A percentile compares a stretch with the other conserved stretches of the same genome.
These are phyloP conservation scores for Pammene aurita DNA, from an alignment of 2,888 invertebrate genomes.

Conservation along the genomic window DNA sequence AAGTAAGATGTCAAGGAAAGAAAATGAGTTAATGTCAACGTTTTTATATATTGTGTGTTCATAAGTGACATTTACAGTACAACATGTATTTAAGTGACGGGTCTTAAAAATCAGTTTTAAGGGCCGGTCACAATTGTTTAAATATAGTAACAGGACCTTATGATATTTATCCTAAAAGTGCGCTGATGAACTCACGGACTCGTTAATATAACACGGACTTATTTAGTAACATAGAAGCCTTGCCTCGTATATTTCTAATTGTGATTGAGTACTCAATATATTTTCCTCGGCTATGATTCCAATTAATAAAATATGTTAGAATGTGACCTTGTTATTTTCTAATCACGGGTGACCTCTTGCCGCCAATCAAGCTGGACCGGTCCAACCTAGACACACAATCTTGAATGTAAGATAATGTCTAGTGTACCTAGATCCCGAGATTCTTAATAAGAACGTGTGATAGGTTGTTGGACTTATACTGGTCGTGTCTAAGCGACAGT, in stretches of 20 bases:
- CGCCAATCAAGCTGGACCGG: slow-evolving; percentile 46
- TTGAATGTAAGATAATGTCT: background rate
- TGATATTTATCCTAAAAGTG: too few species aligned
- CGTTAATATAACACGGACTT: too few species aligned
- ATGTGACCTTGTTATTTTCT: slow-evolving; percentile 45
- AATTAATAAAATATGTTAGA: slow-evolving; percentile 11
- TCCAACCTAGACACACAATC: background rate
- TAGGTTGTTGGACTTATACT: background rate
- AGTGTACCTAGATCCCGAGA: background rate
- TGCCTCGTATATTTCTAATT: background rate
- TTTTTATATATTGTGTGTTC: background rate
- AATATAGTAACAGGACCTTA: too few species aligned
- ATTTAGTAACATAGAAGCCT: background rate
- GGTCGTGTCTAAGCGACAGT: background rate
- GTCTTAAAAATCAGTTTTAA: too few species aligned
- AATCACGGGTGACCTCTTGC: slow-evolving; percentile 48
- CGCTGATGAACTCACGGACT: too few species aligned
- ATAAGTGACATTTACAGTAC: too few species aligned
- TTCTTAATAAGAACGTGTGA: background rate
- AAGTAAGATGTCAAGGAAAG: background rate
- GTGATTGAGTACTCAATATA: slow-evolving; percentile 8
- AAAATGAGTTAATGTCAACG: background rate
- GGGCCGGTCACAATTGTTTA: too few species aligned
- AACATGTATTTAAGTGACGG: too few species aligned
- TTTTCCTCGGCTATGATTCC: slow-evolving; percentile 1